phyloP scores from a whole-genome alignment of 2,113 vertebrate species.

The Leptobrachium leishanense region DNA sequence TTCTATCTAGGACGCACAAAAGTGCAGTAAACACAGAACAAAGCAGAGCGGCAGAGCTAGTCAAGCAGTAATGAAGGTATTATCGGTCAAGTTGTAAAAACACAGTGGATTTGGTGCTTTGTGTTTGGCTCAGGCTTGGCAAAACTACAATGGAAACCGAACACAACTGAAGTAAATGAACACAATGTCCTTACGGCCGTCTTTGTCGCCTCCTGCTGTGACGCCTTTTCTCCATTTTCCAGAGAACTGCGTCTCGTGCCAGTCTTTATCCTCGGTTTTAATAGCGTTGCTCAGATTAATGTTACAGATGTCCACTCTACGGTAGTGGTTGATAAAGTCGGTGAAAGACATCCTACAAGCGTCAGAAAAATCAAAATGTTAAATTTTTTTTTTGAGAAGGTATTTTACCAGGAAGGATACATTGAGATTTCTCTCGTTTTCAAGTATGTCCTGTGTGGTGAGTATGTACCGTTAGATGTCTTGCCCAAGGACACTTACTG shows the following conservation, averaged over 20 bases:
- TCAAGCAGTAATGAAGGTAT: no score
- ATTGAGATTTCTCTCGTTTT: no score
- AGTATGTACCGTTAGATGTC: no score
- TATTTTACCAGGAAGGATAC: no score
- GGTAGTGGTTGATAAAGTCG: conserved; percentile 77
- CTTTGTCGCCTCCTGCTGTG: conserved; percentile 73
- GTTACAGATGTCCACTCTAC: conserved; percentile 81
- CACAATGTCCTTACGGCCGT: conserved; percentile 16
- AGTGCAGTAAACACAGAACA: no score
- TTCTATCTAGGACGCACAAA: no score
- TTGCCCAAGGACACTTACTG: no score
- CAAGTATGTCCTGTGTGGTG: no score
- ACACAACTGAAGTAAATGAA: background rate
- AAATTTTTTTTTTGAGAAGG: no score
- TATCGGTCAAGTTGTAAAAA: no score
- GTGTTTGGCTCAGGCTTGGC: background rate
- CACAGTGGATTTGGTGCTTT: background rate
- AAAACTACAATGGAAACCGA: no score
- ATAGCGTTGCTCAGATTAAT: conserved; percentile 73
- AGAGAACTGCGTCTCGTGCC: conserved; percentile 71
- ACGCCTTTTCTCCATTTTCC: conserved; percentile 76
- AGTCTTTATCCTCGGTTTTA: conserved; percentile 61
- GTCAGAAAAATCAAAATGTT: conserved; percentile 62
- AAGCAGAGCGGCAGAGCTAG: no score
- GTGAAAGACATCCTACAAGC: background rate